phyloP scores from a whole-genome alignment of 1,140 invertebrate genomes.

The Wiebesia pumilae region DNA sequence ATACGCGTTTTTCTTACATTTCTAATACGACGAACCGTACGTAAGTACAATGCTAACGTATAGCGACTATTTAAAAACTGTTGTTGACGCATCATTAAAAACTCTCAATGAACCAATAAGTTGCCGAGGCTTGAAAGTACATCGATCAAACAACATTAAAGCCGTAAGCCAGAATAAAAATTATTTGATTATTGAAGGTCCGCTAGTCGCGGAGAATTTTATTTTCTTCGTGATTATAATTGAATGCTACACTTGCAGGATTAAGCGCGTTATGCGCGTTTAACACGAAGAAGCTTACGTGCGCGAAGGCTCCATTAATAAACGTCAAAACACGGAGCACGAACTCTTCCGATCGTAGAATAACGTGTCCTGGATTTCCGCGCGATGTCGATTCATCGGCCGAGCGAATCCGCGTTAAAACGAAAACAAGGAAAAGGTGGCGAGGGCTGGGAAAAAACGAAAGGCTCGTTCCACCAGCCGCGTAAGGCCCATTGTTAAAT shows the following conservation, averaged over 20 bases:
- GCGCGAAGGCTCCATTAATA: constrained; percentile 14
- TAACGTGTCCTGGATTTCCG: not conserved
- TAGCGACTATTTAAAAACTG: not conserved
- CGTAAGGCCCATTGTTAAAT: constrained; percentile 35
- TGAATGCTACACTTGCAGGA: not conserved
- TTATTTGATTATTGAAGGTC: not conserved
- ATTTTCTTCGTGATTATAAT: constrained; percentile 23
- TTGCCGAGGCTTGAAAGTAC: not conserved
- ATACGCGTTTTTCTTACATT: too few species aligned
- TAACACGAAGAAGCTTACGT: constrained; percentile 26
- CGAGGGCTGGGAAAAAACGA: not conserved
- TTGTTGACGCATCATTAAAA: not conserved
- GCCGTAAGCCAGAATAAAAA: not conserved
- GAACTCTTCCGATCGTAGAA: not conserved
- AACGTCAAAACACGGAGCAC: constrained; percentile 23
- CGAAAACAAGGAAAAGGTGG: not conserved
- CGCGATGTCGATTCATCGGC: not conserved
- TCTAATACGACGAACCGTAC: too few species aligned
- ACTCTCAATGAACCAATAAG: not conserved
- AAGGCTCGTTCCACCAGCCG: not conserved
- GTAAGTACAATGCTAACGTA: too few species aligned
- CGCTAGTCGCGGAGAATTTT: not conserved
- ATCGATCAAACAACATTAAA: not conserved
- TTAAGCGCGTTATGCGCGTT: constrained; percentile 19
- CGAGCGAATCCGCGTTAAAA: not conserved